A percentile compares a stretch with the other conserved stretches of the same genome.
These are phyloP conservation scores for Myotis vivesi DNA, from an alignment of 2,797 vertebrate genomes.

Conservation along the genomic window DNA sequence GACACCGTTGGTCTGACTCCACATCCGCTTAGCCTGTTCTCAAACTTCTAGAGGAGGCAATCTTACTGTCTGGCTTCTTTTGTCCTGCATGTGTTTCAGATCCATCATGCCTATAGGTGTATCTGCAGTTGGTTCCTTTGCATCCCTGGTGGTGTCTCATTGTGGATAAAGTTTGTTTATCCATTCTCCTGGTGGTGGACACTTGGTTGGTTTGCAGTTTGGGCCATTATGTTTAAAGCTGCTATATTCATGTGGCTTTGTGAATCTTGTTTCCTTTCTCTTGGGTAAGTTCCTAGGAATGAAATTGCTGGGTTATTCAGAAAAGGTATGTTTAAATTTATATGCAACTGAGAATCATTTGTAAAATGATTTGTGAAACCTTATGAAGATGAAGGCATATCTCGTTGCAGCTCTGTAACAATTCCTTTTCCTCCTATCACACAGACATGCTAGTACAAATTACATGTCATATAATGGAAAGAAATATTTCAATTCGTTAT, in stretches of 20 bases:
- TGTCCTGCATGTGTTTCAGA: neutral
- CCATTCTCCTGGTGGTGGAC: neutral
- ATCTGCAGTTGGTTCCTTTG: no score
- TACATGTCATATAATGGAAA: neutral
- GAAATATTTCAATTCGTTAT: neutral
- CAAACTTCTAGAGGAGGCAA: neutral
- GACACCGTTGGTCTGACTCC: no score
- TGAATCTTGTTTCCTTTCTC: neutral
- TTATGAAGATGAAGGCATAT: rapidly evolving
- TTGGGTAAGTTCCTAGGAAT: neutral
- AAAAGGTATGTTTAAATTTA: neutral
- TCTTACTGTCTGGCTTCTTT: neutral
- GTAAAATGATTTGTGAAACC: neutral
- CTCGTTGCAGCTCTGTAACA: neutral
- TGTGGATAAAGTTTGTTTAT: neutral
- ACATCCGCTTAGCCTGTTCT: neutral
- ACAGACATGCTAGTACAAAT: neutral
- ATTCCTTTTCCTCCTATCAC: no score
- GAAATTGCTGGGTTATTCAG: neutral
- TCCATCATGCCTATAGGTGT: rapidly evolving
- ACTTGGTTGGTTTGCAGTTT: neutral
- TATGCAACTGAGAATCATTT: neutral
- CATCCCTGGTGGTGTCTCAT: neutral
- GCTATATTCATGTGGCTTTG: neutral
- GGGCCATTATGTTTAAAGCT: neutral